Percentiles rank a stretch among this genome's conserved stretches.
Evolutionary conservation across 2,113 vertebrate species (phyloP).

Genomic region (Garra rufa): DNA sequence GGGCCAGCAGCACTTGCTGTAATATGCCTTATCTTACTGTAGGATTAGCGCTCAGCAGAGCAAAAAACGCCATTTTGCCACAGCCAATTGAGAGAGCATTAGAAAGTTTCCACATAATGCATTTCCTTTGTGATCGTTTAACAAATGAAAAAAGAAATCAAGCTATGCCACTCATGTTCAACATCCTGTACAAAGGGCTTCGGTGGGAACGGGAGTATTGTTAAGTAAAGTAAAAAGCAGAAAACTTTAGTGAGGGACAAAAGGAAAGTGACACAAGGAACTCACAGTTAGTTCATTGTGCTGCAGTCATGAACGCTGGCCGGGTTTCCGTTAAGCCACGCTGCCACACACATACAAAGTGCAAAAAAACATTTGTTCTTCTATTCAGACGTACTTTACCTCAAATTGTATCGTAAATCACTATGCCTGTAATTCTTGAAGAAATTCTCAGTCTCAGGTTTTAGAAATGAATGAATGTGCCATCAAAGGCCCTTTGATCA

Average conservation of each 20-base stretch:
- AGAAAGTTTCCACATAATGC: constrained; percentile 25
- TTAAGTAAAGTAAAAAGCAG: background rate
- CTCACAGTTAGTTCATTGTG: background rate
- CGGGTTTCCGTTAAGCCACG: background rate
- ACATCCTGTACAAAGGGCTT: constrained; percentile 1
- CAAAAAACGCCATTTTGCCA: constrained; percentile 29
- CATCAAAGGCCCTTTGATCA: constrained; percentile 24
- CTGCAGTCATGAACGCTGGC: constrained; percentile 4
- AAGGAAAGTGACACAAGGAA: background rate
- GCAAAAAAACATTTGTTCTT: constrained; percentile 1
- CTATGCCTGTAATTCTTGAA: background rate
- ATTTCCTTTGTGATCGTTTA: constrained; percentile 34
- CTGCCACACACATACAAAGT: background rate
- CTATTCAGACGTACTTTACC: background rate
- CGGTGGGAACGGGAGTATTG: background rate
- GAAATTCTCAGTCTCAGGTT: background rate
- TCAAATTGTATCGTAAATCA: background rate
- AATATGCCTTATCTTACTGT: constrained; percentile 35
- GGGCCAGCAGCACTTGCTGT: constrained; percentile 24
- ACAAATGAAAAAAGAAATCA: constrained; percentile 27
- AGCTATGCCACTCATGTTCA: constrained; percentile 24
- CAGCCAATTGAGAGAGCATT: constrained; percentile 39
- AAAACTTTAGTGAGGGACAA: constrained; percentile 5
- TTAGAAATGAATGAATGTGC: background rate
- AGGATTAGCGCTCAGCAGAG: constrained; percentile 39